Evolutionary conservation across 2,113 vertebrate species (phyloP).

Genomic region (Phoenicopterus ruber): DNA sequence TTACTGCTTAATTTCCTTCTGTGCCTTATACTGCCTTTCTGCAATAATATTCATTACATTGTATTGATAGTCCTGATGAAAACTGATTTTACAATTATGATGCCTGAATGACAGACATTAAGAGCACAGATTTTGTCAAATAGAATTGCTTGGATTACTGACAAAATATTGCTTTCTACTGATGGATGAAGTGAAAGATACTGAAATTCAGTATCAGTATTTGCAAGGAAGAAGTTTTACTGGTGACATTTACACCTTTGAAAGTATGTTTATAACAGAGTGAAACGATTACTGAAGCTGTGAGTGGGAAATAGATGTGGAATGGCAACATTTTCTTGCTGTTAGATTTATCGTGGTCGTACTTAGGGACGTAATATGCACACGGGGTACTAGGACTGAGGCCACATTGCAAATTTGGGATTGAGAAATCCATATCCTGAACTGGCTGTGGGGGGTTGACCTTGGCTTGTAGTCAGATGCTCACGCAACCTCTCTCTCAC

Average conservation of each 20-base stretch:
- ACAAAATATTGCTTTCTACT: slow-evolving; percentile 23
- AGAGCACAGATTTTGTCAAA: background rate
- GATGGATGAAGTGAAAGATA: background rate
- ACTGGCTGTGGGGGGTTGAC: background rate
- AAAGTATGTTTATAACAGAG: background rate
- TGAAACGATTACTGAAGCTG: background rate
- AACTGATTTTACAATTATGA: slow-evolving; percentile 1
- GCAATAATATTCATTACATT: background rate
- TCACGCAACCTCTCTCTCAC: background rate
- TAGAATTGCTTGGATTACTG: background rate
- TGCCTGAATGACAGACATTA: background rate
- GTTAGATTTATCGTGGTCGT: background rate
- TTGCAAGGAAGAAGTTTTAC: background rate
- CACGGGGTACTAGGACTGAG: background rate
- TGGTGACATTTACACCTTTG: slow-evolving; percentile 8
- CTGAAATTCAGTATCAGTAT: background rate
- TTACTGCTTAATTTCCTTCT: background rate
- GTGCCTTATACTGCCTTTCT: background rate
- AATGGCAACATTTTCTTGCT: background rate
- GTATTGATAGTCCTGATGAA: background rate
- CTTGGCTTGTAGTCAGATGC: background rate
- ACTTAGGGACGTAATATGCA: background rate
- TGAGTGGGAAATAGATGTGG: background rate
- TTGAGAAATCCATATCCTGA: background rate
- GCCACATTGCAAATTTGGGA: background rate